Percentiles rank a stretch among this genome's conserved stretches.
These are phyloP conservation scores for Vireo altiloquus DNA, from an alignment of 2,113 vertebrate genomes.

Conservation along the genomic window DNA sequence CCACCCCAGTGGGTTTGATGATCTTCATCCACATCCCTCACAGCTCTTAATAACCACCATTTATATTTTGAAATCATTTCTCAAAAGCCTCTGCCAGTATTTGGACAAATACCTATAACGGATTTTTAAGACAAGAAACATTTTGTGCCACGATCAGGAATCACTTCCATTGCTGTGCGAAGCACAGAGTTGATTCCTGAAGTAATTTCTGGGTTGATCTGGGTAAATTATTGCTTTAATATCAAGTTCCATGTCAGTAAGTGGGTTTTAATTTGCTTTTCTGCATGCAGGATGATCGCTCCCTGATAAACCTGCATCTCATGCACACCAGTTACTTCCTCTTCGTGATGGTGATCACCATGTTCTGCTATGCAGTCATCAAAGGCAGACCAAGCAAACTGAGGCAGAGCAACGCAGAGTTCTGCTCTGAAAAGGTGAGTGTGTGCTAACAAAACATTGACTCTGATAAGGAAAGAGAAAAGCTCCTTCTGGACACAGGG, in stretches of 20 bases:
- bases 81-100: background rate
- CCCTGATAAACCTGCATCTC: constrained; percentile 96
- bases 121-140: background rate
- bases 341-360: constrained; percentile 99
- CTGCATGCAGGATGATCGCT: constrained; percentile 90
- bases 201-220: background rate
- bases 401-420: constrained; percentile 88
- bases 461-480: background rate
- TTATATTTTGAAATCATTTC: background rate
- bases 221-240: background rate
- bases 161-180: background rate
- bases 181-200: background rate
- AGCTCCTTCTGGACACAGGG: background rate
- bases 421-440: constrained; percentile 91
- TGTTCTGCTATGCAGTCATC: constrained; percentile 99
- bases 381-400: constrained; percentile 95
- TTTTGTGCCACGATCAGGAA: background rate
- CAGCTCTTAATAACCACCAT: background rate
- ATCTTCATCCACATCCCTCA: background rate
- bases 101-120: background rate
- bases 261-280: background rate
- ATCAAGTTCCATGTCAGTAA: background rate
- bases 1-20: background rate
- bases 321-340: constrained; percentile 99
- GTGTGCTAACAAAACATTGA: background rate